phyloP scores from a whole-genome alignment of 2,113 vertebrate species.

The Neodontobutis hainanensis region DNA sequence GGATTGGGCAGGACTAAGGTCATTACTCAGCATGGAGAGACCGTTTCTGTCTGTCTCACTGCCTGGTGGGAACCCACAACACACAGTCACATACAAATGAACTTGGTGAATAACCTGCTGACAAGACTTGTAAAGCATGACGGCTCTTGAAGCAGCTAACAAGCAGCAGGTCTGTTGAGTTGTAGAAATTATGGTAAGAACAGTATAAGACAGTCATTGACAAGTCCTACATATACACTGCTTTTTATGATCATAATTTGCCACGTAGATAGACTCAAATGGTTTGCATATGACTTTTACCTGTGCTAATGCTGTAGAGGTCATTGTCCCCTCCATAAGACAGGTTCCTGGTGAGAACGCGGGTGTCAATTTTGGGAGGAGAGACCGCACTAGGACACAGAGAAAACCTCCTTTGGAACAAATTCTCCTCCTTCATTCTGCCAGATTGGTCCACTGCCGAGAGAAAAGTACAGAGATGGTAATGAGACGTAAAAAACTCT shows the following conservation, averaged over 20 bases:
- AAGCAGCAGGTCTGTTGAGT: conserved; percentile 27
- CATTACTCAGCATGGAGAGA: conserved; percentile 77
- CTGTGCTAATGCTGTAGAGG: conserved; percentile 84
- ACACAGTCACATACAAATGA: conserved; percentile 67
- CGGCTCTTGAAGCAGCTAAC: conserved; percentile 39
- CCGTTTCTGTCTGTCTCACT: conserved; percentile 86
- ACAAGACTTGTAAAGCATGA: conserved; percentile 58
- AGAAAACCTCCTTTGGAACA: conserved; percentile 90
- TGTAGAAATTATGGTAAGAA: conserved; percentile 11
- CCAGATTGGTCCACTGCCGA: conserved; percentile 82
- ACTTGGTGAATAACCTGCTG: conserved; percentile 36
- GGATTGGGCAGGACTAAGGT: conserved; percentile 86
- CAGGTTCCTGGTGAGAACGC: conserved; percentile 83
- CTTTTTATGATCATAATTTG: background rate
- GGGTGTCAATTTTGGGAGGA: conserved; percentile 88
- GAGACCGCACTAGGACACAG: conserved; percentile 86
- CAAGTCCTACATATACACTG: background rate
- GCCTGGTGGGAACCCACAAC: conserved; percentile 81
- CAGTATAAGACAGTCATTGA: conserved; percentile 6
- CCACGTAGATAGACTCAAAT: background rate
- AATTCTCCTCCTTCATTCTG: conserved; percentile 96
- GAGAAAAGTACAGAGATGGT: background rate
- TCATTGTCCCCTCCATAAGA: conserved; percentile 88
- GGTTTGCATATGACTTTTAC: conserved; percentile 65
- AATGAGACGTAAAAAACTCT: background rate